Evolutionary conservation across 1,140 invertebrate species (phyloP), one percentile per base, ranked within the genome.

Genomic region (Megalopta genalis): DNA sequence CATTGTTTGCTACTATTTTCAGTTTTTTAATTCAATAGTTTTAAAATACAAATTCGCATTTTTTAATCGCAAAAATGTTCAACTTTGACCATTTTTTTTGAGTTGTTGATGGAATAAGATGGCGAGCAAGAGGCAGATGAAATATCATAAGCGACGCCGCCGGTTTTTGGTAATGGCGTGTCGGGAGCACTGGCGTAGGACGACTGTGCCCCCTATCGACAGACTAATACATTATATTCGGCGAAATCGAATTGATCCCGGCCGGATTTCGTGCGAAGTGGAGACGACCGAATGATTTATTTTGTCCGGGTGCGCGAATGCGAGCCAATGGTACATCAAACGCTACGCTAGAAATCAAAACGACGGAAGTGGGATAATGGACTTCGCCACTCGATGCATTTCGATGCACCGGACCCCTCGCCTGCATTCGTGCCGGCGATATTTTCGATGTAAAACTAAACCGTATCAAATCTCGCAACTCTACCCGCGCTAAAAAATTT

Each of bases 291-390:
- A 77, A 71, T 81, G 84, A 85, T 85, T 84, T 81, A 85, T 80
- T 85, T 84, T 66, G 73, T 77, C 82, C 82, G 65, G 27, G 21
- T 10, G 60, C 67, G 54, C 68, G 82, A 69, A 77, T 52, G 18
- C 32, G 78, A 63, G 49, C 71, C 78, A 81, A 77, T 76, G 73
- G 79, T 77, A 84, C 84, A 75, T 85, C 84, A 84, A 84, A 84
- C 73, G 67, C 64, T 74, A 75, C 68, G 78, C 65, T 69, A 73
- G 73, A 83, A 77, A 84, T 84, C 81, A 79, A 84, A 76, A 70
- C 57, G 82, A 77, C 82, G 83, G 82, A 81, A 84, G 73, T 77
- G 65, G 78, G 62, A 85, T 83, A 85, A 85, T 85, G 78, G 80
- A 80, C 72, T 84, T 74, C 59, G 42, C 67, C 42, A 71, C 12